Percentiles rank a stretch among this genome's conserved stretches.
Evolutionary conservation across 2,888 invertebrate genomes (phyloP).

Genomic region (Petrolisthes manimaculis): DNA sequence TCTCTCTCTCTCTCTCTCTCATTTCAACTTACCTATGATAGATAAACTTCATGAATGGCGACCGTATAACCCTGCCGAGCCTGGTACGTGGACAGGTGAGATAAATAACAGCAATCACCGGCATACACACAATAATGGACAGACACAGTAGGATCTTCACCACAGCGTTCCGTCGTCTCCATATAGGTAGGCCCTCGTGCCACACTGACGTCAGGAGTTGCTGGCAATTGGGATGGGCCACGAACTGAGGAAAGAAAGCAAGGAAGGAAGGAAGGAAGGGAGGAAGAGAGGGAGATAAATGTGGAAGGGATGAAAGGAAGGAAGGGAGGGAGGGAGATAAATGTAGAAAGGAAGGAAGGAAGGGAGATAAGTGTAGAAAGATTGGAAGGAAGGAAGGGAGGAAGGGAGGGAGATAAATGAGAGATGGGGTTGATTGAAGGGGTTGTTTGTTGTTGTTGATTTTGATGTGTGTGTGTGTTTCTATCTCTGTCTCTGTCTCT

Average conservation of each 20-base stretch:
- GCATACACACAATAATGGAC: slow-evolving; percentile 71
- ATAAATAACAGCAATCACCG: slow-evolving; percentile 73
- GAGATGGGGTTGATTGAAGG: not conserved
- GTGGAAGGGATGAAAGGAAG: not conserved
- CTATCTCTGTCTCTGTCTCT: too few relatives aligned
- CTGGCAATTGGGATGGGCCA: slow-evolving; percentile 75
- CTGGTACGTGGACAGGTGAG: slow-evolving; percentile 72
- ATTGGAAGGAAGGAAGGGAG: not conserved
- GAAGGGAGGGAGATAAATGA: too few relatives aligned
- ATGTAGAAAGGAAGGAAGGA: not conserved
- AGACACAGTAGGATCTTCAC: slow-evolving; percentile 71
- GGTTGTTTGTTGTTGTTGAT: rapidly evolving
- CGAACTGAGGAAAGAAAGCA: slow-evolving; percentile 71
- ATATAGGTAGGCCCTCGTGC: slow-evolving; percentile 74
- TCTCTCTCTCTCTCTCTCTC: slow-evolving; percentile 17
- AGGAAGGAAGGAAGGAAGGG: not conserved
- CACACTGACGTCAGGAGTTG: slow-evolving; percentile 74
- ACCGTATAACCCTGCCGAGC: slow-evolving; percentile 72
- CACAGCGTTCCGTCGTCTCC: slow-evolving; percentile 71
- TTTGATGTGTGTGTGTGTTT: too few relatives aligned
- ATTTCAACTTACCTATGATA: slow-evolving; percentile 71
- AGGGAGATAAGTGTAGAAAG: not conserved
- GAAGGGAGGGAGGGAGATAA: slow-evolving; percentile 3
- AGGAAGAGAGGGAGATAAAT: slow-evolving; percentile 3
- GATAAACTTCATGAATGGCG: slow-evolving; percentile 75